Evolutionary conservation across 1,140 invertebrate species (phyloP).

Genomic region (Papilio dardanus): DNA sequence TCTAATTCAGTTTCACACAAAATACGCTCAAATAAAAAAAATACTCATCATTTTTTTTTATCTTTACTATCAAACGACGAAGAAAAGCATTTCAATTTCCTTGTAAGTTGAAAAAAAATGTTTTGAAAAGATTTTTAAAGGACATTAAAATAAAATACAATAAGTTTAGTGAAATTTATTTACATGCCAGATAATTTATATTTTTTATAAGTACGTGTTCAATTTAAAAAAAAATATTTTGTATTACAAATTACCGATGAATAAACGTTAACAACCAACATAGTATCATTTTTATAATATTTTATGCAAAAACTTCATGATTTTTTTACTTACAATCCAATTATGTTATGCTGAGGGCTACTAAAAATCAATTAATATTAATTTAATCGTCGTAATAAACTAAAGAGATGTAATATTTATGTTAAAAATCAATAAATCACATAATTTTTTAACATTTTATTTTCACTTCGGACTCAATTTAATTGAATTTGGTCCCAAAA

Average conservation of each 20-base stretch:
- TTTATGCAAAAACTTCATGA: too few species aligned
- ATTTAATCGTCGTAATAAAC: neutral
- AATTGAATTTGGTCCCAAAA: slow-evolving; percentile 32
- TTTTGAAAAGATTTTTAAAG: too few species aligned
- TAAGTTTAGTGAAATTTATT: slow-evolving; percentile 5
- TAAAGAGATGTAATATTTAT: neutral
- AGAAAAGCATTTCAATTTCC: too few species aligned
- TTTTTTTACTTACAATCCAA: neutral
- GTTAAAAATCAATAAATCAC: neutral
- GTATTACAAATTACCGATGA: neutral
- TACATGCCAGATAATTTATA: neutral
- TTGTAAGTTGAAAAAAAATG: neutral
- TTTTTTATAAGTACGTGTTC: neutral
- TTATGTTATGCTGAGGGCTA: neutral
- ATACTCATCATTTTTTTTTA: too few species aligned
- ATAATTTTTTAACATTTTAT: neutral
- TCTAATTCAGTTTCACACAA: neutral
- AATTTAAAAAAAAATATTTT: neutral
- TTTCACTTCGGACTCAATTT: slow-evolving; percentile 20
- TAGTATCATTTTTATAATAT: too few species aligned
- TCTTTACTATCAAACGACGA: too few species aligned
- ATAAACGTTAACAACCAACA: neutral
- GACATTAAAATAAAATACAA: neutral
- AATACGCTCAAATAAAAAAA: too few species aligned
- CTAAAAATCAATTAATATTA: neutral